Base-by-base conservation (phyloP, 2,797 vertebrate genomes). In the Sebastolobus alascanus region DNA sequence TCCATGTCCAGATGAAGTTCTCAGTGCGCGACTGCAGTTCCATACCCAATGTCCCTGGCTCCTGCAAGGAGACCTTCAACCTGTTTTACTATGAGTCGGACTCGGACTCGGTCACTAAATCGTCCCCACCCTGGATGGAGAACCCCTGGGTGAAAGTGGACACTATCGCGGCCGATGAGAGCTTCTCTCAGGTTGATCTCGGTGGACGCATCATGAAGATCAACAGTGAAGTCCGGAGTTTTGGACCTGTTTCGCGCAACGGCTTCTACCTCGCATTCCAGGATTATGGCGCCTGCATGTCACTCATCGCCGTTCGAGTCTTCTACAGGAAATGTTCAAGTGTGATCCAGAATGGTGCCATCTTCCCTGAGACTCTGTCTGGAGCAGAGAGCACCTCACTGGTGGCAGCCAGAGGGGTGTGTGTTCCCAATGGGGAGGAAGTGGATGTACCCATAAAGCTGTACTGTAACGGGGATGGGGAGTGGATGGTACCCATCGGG, bases 41-140 rank as follows among this genome's bases (percentile, higher is more conserved):
- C 89, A 98, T 99, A 84, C 98, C 98, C 40, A 99, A 96, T 0
- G 98, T 99, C 6, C 98, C 98, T 0, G 98, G 98, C 69, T 99
- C 98, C 89, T 99, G 98, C 91, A 99, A 99, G 86, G 98, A 99
- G 94, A 99, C 98, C 58, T 99, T 99, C 85, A 99, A 99, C 90
- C 96, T 99, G 6, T 99, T 98, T 78, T 99, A 98, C 85, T 98
- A 96, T 0, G 98, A 99, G 91, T 96, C 97, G 0, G 98, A 99
- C 92, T 94, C 92, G 0, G 98, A 99, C 89, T 93, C 91, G 0
- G 98, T 97, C 86, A 97, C 96, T 8, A 97, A 96, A 84, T 95
- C 93, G 2, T 97, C 95, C 68, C 98, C 98, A 1, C 86, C 93
- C 74, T 99, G 98, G 98, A 99, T 99, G 98, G 98, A 99, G 93